Percentiles rank a stretch among this genome's conserved stretches.
phyloP scores from a whole-genome alignment of 2,797 vertebrate genomes.

The Malurus splendens region DNA sequence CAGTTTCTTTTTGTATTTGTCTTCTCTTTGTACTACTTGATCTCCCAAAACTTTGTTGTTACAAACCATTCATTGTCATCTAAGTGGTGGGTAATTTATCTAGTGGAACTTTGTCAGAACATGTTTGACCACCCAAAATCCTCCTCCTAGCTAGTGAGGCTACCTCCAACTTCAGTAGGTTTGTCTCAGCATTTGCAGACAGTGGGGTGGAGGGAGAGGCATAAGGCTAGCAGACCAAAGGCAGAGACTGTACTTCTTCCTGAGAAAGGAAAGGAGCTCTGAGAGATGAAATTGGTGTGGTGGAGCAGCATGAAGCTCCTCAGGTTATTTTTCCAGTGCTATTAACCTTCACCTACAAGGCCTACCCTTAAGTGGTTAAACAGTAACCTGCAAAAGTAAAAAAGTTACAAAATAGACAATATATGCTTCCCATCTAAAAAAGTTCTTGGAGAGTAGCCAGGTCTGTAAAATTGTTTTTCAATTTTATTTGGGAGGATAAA shows the following conservation, averaged over 20 bases:
- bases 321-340: background rate
- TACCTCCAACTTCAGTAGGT: background rate
- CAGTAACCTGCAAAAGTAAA: constrained; percentile 59
- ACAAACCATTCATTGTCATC: constrained; percentile 30
- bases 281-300: background rate
- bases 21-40: constrained; percentile 25
- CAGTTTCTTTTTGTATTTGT: background rate
- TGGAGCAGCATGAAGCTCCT: constrained; percentile 11
- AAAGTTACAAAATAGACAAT: constrained; percentile 44
- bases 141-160: constrained; percentile 12
- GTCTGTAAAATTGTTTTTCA: background rate
- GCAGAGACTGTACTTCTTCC: background rate
- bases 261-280: background rate
- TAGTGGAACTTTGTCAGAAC: constrained; percentile 37
- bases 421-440: background rate
- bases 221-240: background rate
- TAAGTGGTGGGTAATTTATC: constrained; percentile 18
- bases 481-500: constrained; percentile 26
- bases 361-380: constrained; percentile 31
- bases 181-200: background rate
- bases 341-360: constrained; percentile 39
- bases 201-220: background rate
- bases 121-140: constrained; percentile 34
- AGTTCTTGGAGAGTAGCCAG: background rate
- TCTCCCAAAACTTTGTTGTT: constrained; percentile 17